These are phyloP conservation scores for Lithophane ornitopus DNA, from an alignment of 2,888 invertebrate species.

Conservation along the genomic window DNA sequence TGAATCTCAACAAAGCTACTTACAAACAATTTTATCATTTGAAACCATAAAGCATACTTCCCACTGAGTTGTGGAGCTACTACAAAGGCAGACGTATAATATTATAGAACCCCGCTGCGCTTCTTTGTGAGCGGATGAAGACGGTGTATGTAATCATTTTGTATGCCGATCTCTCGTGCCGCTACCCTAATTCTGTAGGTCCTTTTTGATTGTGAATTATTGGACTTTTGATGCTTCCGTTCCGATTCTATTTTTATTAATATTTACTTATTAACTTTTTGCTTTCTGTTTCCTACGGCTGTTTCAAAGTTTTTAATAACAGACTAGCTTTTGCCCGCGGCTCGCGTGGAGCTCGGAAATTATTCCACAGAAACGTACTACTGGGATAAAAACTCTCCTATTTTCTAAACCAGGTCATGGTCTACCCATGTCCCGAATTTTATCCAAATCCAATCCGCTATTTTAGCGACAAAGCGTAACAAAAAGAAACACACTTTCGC, in stretches of 20 bases:
- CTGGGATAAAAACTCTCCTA: too few relatives aligned
- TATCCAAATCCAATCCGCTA: too few relatives aligned
- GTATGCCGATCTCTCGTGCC: constrained; percentile 85
- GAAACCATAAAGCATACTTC: constrained; percentile 90
- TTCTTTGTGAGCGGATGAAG: constrained; percentile 89
- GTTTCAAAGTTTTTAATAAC: constrained; percentile 43
- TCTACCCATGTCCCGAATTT: too few relatives aligned
- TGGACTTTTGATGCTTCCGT: constrained; percentile 87
- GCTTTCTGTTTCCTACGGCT: constrained; percentile 59
- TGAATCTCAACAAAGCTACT: constrained; percentile 86
- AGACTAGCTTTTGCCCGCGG: not conserved
- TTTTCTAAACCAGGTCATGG: too few relatives aligned
- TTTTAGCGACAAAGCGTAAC: too few relatives aligned
- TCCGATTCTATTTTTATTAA: constrained; percentile 84
- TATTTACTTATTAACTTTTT: constrained; percentile 81
- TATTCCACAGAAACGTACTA: too few relatives aligned
- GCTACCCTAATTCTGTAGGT: constrained; percentile 88
- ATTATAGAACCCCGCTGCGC: constrained; percentile 89
- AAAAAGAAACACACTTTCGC: too few relatives aligned
- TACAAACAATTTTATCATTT: constrained; percentile 90
- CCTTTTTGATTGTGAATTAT: constrained; percentile 89
- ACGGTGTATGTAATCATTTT: constrained; percentile 89
- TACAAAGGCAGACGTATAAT: constrained; percentile 90
- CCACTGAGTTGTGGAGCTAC: constrained; percentile 87
- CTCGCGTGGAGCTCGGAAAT: too few relatives aligned